phyloP scores from a whole-genome alignment of 2,113 vertebrate genomes.

The Henicopernis longicauda region DNA sequence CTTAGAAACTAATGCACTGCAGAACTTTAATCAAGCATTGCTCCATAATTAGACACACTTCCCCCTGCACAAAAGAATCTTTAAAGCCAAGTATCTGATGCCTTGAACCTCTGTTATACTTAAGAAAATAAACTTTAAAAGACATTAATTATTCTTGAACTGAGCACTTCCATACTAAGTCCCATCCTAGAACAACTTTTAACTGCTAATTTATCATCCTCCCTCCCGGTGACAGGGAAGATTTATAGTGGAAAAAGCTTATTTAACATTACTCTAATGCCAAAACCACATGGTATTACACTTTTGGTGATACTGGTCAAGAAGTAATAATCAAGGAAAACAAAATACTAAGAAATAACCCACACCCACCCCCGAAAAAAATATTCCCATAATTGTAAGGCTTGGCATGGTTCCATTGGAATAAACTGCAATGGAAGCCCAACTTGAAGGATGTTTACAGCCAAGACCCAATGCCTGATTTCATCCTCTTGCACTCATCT shows the following conservation, averaged over 20 bases:
- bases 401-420: not conserved
- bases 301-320: not conserved
- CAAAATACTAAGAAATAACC: not conserved
- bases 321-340: slow-evolving; percentile 7
- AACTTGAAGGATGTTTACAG: not conserved
- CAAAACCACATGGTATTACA: slow-evolving; percentile 30
- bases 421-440: not conserved
- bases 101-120: not conserved
- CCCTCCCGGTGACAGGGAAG: not conserved
- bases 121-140: slow-evolving; percentile 42
- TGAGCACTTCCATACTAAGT: slow-evolving; percentile 16
- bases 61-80: not conserved
- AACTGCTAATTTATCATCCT: slow-evolving; percentile 56
- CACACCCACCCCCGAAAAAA: not conserved
- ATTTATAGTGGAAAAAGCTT: slow-evolving; percentile 56
- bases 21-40: not conserved
- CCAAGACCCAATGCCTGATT: not conserved
- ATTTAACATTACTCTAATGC: not conserved
- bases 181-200: slow-evolving; percentile 41
- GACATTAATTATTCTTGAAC: slow-evolving; percentile 34
- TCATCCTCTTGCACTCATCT: not conserved
- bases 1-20: not conserved
- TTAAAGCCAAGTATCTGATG: slow-evolving; percentile 16
- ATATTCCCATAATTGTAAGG: not conserved
- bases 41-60: not conserved